Base-by-base conservation (phyloP, 2,797 vertebrate species). In the Peromyscus nudipes region DNA sequence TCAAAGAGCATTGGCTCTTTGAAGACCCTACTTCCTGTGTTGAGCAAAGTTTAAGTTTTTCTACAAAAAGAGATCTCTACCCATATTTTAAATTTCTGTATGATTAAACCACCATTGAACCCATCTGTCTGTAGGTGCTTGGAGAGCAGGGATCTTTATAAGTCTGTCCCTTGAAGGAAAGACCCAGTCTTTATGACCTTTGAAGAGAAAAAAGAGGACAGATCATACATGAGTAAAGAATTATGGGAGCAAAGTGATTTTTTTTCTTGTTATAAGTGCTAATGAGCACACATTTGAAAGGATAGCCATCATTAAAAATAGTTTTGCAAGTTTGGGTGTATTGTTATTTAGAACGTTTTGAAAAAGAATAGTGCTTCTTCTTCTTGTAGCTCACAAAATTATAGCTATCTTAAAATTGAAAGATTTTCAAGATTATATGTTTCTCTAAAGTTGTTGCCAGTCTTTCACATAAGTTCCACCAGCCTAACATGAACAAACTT, bases 1-100 rank as follows among this genome's bases (percentile, higher is more conserved):
- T 98, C 96, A 98, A 97, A 97, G 90, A 89, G 43, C 0, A 0
- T 23, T 96, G 92, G 37, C 23, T 95, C 93, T 98, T 97, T 98
- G 96, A 97, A 98, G 91, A 96, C 87, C 84, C 96, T 82, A 82
- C 94, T 97, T 98, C 89, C 96, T 97, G 95, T 96, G 77, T 94
- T 95, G 82, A 97, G 82, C 77, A 94, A 96, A 96, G 96, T 94
- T 97, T n/a, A 93, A 94, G 89, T 76, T 97, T 94, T 93, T 93
- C 46, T 97, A 82, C 65, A 16, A 95, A 93, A 25, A 92, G 67
- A 93, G 79, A 62, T 95, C 40, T 93, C 16, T 89, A 40, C 13
- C 1, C 49, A 49, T 80, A 76, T 93, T 97, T 96, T 94, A 88
- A 95, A 97, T 95, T 89, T 73, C 64, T 97, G 27, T 40, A 67